Evolutionary conservation across 2,113 vertebrate species (phyloP).

Genomic region (Crocuta crocuta): DNA sequence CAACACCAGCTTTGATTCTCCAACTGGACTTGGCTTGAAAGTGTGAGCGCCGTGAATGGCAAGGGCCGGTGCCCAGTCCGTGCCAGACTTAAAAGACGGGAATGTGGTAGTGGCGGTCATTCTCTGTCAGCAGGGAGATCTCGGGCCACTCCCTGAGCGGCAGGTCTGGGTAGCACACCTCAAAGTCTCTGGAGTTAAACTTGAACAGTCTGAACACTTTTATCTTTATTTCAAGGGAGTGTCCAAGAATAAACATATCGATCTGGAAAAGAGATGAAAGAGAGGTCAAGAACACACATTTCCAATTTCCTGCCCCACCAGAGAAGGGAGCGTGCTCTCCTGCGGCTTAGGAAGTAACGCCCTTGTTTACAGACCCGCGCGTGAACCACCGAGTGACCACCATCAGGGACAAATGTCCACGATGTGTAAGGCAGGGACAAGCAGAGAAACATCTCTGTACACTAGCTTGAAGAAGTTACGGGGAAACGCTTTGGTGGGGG

Average conservation of each 20-base stretch:
- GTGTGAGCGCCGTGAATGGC: neutral
- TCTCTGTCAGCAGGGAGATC: constrained; percentile 88
- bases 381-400: neutral
- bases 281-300: neutral
- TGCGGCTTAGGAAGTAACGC: neutral
- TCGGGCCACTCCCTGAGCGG: constrained; percentile 88
- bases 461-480: neutral
- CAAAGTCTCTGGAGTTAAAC: constrained; percentile 88
- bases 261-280: constrained; percentile 83
- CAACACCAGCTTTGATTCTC: neutral
- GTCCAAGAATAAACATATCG: constrained; percentile 89
- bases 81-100: constrained; percentile 81
- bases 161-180: constrained; percentile 85
- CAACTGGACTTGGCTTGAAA: neutral
- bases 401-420: neutral
- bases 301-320: neutral
- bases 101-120: constrained; percentile 88
- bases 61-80: neutral
- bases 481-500: neutral
- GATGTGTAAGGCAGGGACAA: neutral
- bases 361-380: neutral
- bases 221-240: constrained; percentile 89
- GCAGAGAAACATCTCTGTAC: neutral
- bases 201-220: constrained; percentile 88
- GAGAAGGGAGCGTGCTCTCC: rapidly evolving